Base-by-base conservation (phyloP, 2,888 invertebrate genomes). In the Lasius fuliginosus region DNA sequence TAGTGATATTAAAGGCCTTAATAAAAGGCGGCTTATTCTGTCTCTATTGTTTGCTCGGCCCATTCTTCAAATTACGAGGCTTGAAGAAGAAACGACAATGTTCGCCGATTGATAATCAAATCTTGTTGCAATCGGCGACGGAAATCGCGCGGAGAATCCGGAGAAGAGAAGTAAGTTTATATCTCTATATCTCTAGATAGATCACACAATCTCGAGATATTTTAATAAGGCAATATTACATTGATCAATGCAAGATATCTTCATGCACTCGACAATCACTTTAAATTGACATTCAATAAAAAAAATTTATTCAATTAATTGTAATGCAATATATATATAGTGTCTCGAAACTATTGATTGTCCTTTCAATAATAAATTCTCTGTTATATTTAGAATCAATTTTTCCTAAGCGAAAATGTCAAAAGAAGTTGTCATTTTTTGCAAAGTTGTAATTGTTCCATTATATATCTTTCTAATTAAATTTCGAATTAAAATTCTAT, bases 131-230 rank as follows among this genome's bases (percentile, higher is more conserved):
- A 91, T 96, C 97, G 85, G 98, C 97, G 62, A 96, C 96, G 18
- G 96, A 96, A 83, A 95, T 98, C 84, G 96, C 98, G 6, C 95
- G 95, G 91, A 97, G 97, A 96, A 98, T 98, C 92, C 96, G 98
- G 93, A 96, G 95, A 73, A 96, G 95, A 96, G 96, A 97, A 96
- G 97, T 97, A 92, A 95, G 94, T 49, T 5, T 11, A 53, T 1
- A 36, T 62, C 0, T 11, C 4, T 23, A 23, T 23, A 0, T 11
- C 4, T 11, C 4, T 33, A 0, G 1, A n/a, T 12, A 2, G 12
- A 74, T 74, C 3, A 33, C n/a, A 53, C n/a, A 15, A 65, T 23
- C n/a, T 36, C n/a, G 15, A 40, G 9, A 36, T 56, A 68, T 69
- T 30, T 33, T n/a, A 49, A 69, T 12, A 71, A n/a, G n/a, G 2